Conservation (phyloP, 2,113 vertebrate genomes). For the Drymodes brunneopygia region DNA sequence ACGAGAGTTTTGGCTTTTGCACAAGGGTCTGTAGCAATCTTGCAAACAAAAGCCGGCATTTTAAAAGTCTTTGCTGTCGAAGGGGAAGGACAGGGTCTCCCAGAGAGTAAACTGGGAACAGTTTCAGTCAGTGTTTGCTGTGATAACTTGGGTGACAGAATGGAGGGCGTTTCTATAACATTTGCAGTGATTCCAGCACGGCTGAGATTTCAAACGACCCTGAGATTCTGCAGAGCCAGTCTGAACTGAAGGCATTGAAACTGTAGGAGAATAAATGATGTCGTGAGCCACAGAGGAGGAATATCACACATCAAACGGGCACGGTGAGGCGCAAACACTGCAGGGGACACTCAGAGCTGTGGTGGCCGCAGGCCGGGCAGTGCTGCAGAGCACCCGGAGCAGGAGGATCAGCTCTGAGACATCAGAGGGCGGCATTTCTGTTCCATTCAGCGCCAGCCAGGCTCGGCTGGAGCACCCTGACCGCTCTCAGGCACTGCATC, state of each 20-base stretch:
- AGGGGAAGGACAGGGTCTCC: background rate
- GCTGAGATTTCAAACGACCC: background rate
- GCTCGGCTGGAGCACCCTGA: background rate
- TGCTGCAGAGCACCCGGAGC: background rate
- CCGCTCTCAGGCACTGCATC: background rate
- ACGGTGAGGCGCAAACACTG: background rate
- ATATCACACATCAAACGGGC: fast-evolving
- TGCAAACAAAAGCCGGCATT: background rate
- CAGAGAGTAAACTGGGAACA: background rate
- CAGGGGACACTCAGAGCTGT: background rate
- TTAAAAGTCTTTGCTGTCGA: background rate
- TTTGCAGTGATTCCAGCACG: background rate
- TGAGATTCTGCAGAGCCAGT: background rate
- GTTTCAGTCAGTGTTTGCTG: background rate
- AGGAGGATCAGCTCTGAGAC: background rate
- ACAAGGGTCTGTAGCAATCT: background rate
- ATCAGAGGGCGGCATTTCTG: background rate
- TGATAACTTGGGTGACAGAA: background rate
- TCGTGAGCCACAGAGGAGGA: background rate
- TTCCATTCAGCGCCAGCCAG: background rate
- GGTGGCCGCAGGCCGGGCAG: background rate
- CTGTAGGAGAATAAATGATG: background rate
- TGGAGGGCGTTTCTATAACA: background rate
- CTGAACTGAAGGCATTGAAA: background rate
- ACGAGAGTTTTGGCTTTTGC: background rate